A percentile compares a stretch with the other conserved stretches of the same genome.
Conservation (phyloP, 2,888 invertebrate species). For the Drosophila infuscata region DNA sequence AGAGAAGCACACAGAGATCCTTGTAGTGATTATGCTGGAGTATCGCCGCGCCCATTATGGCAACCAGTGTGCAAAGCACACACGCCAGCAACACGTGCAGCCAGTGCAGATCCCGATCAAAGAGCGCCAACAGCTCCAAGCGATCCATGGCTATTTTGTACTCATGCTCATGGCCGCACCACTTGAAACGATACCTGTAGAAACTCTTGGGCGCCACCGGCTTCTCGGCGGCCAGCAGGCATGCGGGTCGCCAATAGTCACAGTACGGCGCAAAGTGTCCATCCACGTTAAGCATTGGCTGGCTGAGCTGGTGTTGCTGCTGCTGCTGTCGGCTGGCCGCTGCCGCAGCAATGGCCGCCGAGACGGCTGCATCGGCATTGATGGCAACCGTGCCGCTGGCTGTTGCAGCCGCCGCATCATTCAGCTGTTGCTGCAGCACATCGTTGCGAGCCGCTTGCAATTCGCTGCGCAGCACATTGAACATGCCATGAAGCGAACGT, state of each 20-base stretch:
- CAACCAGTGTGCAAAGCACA: slow-evolving; percentile 93
- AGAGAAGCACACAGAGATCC: slow-evolving; percentile 96
- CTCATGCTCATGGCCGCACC: slow-evolving; percentile 82
- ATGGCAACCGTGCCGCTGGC: slow-evolving; percentile 16
- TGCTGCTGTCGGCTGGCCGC: slow-evolving; percentile 11
- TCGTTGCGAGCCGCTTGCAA: slow-evolving; percentile 60
- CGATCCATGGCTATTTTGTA: slow-evolving; percentile 96
- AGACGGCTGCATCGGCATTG: slow-evolving; percentile 30
- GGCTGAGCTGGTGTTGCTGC: slow-evolving; percentile 57
- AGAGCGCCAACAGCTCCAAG: slow-evolving; percentile 94
- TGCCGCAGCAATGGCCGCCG: slow-evolving; percentile 35
- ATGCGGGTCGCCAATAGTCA: slow-evolving; percentile 84
- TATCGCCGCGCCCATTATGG: slow-evolving; percentile 93
- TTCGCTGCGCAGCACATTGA: slow-evolving; percentile 80
- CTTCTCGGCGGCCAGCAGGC: slow-evolving; percentile 82
- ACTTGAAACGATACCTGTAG: slow-evolving; percentile 84
- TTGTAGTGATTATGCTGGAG: slow-evolving; percentile 94
- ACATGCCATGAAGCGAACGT: slow-evolving; percentile 81
- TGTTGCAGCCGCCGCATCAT: slow-evolving; percentile 43
- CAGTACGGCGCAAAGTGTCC: slow-evolving; percentile 82
- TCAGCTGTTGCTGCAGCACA: slow-evolving; percentile 60
- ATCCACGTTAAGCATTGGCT: slow-evolving; percentile 82
- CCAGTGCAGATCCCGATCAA: slow-evolving; percentile 94
- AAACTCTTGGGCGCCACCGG: slow-evolving; percentile 83
- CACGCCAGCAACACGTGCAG: slow-evolving; percentile 92